Evolutionary conservation across 2,888 invertebrate genomes (phyloP).

Genomic region (Lymantria monacha): DNA sequence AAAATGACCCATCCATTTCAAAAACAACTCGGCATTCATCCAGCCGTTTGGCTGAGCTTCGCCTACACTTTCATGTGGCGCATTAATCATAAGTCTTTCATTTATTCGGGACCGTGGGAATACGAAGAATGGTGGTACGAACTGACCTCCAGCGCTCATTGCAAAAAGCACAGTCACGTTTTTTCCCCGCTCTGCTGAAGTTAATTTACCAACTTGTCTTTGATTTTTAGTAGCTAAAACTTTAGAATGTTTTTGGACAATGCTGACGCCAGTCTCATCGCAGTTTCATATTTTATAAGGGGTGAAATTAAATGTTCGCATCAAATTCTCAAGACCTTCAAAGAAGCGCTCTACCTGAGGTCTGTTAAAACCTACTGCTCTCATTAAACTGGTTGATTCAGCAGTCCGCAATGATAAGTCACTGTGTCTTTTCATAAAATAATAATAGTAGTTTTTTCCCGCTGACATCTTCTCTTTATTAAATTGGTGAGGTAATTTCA

Average conservation of each 20-base stretch:
- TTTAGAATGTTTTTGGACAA: neutral
- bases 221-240: neutral
- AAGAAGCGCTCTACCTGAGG: slow-evolving; percentile 1
- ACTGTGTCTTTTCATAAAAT: neutral
- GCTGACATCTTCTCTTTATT: neutral
- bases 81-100: neutral
- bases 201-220: neutral
- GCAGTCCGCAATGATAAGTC: neutral
- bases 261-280: neutral
- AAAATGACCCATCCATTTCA: slow-evolving; percentile 13
- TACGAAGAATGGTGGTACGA: neutral
- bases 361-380: neutral
- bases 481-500: slow-evolving; percentile 15
- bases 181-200: neutral
- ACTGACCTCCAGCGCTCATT: neutral
- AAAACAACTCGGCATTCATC: slow-evolving; percentile 11
- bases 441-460: neutral
- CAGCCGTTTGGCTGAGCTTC: neutral
- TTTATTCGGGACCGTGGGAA: neutral
- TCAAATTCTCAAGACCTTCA: neutral
- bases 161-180: neutral
- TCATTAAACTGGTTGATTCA: neutral
- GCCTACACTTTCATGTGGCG: neutral
- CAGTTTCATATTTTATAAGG: neutral
- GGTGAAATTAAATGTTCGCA: neutral